Evolutionary conservation across 2,888 invertebrate genomes (phyloP), one percentile per base, ranked within the genome.

Genomic region (Noctua janthe): DNA sequence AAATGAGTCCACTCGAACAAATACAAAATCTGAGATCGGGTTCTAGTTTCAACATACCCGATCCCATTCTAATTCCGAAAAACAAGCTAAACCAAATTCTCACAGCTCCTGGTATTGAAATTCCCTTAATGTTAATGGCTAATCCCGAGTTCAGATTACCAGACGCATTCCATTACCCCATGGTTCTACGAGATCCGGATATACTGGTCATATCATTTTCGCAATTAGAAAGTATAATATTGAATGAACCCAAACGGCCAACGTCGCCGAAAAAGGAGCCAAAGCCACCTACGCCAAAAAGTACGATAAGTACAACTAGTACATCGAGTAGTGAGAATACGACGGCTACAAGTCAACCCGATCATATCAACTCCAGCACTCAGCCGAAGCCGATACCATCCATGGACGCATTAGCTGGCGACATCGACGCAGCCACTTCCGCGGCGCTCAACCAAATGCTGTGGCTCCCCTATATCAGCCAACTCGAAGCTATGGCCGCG

Each of bases 31-130:
- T 99, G 47, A 97, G 98, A 83, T 97, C 97, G 72, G 98, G 98
- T 90, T 97, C 97, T 13, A 97, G 97, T 86, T 97, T 98, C 91
- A 97, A 98, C 92, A 97, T 99, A 92, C 98, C 98, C 67, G 98
- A 99, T 96, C 98, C 98, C 17, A 97, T 99, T 90, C 94, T 99
- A 82, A 98, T 99, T 84, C 99, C 99, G 74, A 98, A 98, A 94
- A 98, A 98, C 91, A 97, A 97, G 90, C 94, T 99, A 72, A 98
- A 98, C 75, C 97, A 97, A 39, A 97, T 99, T 62, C 96, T 98
- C 47, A 97, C 97, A 2, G 97, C 98, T 8, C 99, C 99, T 0
- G 98, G 97, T 2, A 97, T 97, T 75, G 98, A 98, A 96, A 98
- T 99, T 83, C 98, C 98, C 0, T 97, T 98, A 74, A 95, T 99